A percentile compares a stretch with the other conserved stretches of the same genome.
Conservation (phyloP, 2,113 vertebrate species). For the Geococcyx californianus region DNA sequence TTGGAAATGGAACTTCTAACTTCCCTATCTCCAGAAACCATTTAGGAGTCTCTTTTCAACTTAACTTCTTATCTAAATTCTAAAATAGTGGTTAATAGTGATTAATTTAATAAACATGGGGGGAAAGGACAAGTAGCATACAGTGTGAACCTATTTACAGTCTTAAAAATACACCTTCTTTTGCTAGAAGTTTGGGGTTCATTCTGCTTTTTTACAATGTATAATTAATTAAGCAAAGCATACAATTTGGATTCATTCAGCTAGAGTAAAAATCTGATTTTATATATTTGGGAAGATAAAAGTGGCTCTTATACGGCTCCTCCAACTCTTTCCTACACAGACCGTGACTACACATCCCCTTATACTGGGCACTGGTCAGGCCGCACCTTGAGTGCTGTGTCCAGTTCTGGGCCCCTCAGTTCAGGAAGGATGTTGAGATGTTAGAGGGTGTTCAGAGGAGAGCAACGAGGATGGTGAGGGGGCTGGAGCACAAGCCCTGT, state of each 20-base stretch:
- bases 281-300: background rate
- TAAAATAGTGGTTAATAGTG: background rate
- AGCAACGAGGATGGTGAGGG: too few species aligned
- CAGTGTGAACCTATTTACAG: background rate
- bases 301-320: background rate
- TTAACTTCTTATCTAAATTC: background rate
- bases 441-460: too few species aligned
- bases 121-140: background rate
- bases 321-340: background rate
- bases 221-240: background rate
- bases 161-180: background rate
- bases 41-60: background rate
- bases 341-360: background rate
- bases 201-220: background rate
- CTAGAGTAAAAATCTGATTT: background rate
- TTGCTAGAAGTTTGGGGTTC: background rate
- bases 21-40: background rate
- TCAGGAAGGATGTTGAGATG: too few species aligned
- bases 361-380: too few species aligned
- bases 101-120: background rate
- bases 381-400: too few species aligned
- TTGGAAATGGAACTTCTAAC: background rate
- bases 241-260: background rate
- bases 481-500: too few species aligned
- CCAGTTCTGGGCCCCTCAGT: too few species aligned